Evolutionary conservation across 2,888 invertebrate species (phyloP), one percentile per base, ranked within the genome.

Genomic region (Pharmacophagus antenor): DNA sequence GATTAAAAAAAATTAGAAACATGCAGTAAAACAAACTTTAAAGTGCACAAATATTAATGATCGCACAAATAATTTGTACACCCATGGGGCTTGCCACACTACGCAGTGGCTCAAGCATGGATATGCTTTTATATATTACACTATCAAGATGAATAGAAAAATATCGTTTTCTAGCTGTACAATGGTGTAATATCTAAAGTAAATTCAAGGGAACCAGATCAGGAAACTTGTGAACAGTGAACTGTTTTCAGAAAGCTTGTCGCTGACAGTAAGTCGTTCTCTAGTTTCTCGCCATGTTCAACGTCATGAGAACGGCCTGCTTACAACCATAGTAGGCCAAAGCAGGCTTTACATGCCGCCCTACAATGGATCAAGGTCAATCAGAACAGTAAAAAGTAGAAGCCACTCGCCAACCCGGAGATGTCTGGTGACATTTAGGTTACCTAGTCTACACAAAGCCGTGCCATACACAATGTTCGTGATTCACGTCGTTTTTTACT

Each of bases 291-390:
- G 82, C 80, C 72, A 72, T 80, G 76, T 79, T 75, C 67, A 72
- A 59, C 66, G 69, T 56, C 68, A 20, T 82, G 81, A 83, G 82
- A 82, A 74, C 63, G 82, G 70, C 83, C 81, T 77, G 79, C 84
- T 85, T 84, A 82, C 79, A 70, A 76, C 77, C 73, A 73, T 69
- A 78, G 72, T 73, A 73, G 78, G 75, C 67, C 70, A 72, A 73
- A 68, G 63, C 65, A 63, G 62, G 65, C 64, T 58, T 68, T 67
- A 72, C 76, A 78, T 70, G 76, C 79, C 83, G 86, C 80, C 86
- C 85, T 82, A 85, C 82, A 82, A 70, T 73, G 69, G 65, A 85
- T 83, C 79, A 84, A 82, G 86, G 84, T 71, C 83, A 75, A 68
- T 69, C 69, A 64, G 61, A 59, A 69, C 67, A 64, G 73, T 72